Conservation (phyloP, 2,113 vertebrate species). For the Cyprinodon brontotheroides region DNA sequence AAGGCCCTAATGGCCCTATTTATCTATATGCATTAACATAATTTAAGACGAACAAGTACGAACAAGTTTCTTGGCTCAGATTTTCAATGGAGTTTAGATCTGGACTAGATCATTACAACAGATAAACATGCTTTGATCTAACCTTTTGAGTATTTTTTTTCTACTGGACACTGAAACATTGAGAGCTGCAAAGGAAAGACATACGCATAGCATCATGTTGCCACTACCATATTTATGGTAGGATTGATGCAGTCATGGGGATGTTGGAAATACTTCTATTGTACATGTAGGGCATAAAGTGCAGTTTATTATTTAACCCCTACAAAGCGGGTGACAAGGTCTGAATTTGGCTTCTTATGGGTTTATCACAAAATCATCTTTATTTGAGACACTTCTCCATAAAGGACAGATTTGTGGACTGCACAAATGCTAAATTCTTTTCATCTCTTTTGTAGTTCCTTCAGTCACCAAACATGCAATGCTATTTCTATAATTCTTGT, state of each 20-base stretch:
- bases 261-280: no score
- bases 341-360: neutral
- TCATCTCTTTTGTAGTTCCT: neutral
- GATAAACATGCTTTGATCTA: neutral
- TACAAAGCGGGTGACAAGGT: neutral
- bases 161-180: neutral
- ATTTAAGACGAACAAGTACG: no score
- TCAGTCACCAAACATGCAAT: neutral
- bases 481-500: neutral
- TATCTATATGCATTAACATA: neutral
- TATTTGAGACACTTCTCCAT: neutral
- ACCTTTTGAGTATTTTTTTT: neutral
- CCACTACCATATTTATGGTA: no score
- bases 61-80: neutral
- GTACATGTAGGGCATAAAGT: no score
- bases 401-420: neutral
- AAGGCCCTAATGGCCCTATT: no score
- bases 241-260: no score
- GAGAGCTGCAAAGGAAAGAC: no score
- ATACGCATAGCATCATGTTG: no score
- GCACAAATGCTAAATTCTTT: neutral
- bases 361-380: neutral
- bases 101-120: neutral
- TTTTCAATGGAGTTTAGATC: neutral
- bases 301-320: neutral